Evolutionary conservation across 2,113 vertebrate species (phyloP).

Genomic region (rabbit (Oryctolagus cuniculus)): mOryCun1.1 NC_091438.1:162995001-162995500

Average conservation of each 20-base stretch:
- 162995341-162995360: accelerated
- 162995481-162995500: not conserved
- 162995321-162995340: accelerated
- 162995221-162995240: accelerated
- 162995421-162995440: accelerated
- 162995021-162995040: accelerated
- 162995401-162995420: accelerated
- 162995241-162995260: accelerated
- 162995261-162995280: accelerated
- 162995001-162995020: too few relatives aligned
- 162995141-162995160: too few relatives aligned
- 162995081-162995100: too few relatives aligned
- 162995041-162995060: too few relatives aligned
- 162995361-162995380: accelerated
- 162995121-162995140: too few relatives aligned
- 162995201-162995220: not conserved
- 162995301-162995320: accelerated
- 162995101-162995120: too few relatives aligned
- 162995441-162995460: accelerated
- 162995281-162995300: accelerated
- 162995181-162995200: not conserved
- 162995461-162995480: too few relatives aligned
- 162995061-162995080: too few relatives aligned
- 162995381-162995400: not conserved
- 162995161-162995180: too few relatives aligned